Percentiles rank a stretch among this genome's conserved stretches.
Evolutionary conservation across 2,113 vertebrate genomes (phyloP).

Genomic region (Aepyceros melampus): DNA sequence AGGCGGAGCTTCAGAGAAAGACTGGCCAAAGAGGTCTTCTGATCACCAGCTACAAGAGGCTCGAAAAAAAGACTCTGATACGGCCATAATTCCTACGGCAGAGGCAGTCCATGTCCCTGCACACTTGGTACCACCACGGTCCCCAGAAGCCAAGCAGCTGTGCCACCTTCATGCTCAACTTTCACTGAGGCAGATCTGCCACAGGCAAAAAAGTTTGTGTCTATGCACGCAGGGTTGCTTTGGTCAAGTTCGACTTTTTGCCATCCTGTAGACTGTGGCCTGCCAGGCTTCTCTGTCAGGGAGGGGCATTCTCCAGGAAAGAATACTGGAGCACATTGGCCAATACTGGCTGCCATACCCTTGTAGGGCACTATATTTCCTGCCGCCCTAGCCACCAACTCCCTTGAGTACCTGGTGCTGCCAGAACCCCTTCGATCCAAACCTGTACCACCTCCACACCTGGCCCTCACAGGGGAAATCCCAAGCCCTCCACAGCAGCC

Average conservation of each 20-base stretch:
- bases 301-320: background rate
- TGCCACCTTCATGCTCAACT: rapidly evolving
- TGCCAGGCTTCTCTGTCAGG: background rate
- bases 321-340: background rate
- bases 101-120: background rate
- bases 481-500: background rate
- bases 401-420: background rate
- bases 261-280: background rate
- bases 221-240: rapidly evolving
- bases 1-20: background rate
- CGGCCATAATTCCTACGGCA: rapidly evolving
- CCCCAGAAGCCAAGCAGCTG: background rate
- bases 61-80: background rate
- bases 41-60: background rate
- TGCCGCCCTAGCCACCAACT: background rate
- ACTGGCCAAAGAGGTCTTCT: background rate
- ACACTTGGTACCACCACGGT: background rate
- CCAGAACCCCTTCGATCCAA: background rate
- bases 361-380: background rate
- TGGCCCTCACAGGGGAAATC: background rate
- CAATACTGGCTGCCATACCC: background rate
- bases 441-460: background rate
- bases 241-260: background rate
- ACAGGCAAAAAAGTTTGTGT: background rate
- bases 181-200: background rate